These are phyloP conservation scores for Megalops atlanticus DNA, from an alignment of 2,113 vertebrate genomes.

Conservation along the genomic window DNA sequence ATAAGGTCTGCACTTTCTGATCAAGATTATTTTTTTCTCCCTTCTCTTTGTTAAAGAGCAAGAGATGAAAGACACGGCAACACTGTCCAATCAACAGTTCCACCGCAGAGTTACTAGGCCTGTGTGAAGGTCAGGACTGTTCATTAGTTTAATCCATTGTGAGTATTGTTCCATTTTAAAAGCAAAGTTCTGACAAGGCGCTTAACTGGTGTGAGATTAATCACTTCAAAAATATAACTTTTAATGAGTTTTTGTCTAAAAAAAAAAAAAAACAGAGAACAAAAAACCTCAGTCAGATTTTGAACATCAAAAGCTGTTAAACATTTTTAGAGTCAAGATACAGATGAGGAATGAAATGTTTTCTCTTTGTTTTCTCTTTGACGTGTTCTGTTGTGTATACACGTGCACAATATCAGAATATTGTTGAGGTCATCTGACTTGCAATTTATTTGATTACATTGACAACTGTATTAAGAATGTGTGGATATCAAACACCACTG, in stretches of 20 bases:
- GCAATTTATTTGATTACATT: too few species aligned
- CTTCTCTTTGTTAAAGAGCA: background rate
- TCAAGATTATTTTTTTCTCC: background rate
- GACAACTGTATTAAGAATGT: too few species aligned
- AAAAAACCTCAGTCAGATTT: constrained; percentile 32
- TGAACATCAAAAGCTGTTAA: constrained; percentile 45
- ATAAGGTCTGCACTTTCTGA: background rate
- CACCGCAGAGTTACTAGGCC: constrained; percentile 55
- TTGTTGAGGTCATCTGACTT: too few species aligned
- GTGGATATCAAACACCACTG: too few species aligned
- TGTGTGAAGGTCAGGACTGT: constrained; percentile 55
- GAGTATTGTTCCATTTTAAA: constrained; percentile 65
- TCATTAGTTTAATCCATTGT: constrained; percentile 64
- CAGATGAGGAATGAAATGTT: constrained; percentile 9
- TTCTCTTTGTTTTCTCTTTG: background rate
- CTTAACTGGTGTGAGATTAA: constrained; percentile 70
- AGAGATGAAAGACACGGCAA: constrained; percentile 41
- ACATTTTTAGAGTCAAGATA: constrained; percentile 32
- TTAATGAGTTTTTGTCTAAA: constrained; percentile 67
- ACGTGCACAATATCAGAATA: too few species aligned
- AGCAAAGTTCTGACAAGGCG: constrained; percentile 59
- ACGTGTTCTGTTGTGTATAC: constrained; percentile 30
- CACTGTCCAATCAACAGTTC: constrained; percentile 51
- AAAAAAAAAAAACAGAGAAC: constrained; percentile 50
- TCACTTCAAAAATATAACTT: constrained; percentile 68